Evolutionary conservation across 1,140 invertebrate species (phyloP), one percentile per base, ranked within the genome.

Genomic region (Geopemphigus sp.): DNA sequence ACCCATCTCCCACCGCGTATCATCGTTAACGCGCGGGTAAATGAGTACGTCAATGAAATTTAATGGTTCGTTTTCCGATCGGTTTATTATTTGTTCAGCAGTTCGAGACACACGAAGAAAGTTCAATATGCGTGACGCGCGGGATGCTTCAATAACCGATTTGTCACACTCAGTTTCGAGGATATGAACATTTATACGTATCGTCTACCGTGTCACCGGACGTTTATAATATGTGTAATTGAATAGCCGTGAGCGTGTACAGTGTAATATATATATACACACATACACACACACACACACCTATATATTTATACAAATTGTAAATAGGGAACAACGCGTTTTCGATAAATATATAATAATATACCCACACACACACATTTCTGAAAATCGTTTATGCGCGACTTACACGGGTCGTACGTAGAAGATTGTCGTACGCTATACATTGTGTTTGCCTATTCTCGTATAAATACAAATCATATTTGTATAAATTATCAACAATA

Each of bases 31-130:
- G 29, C 32, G 63, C 54, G 19, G 15, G 15, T 76, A 76, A n/a
- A 76, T 76, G 73, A 61, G 73, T 76, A 76, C 59, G 73, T 76
- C 73, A 76, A 76, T 59, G 73, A 47, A 24, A 76, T 76, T 76
- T 76, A 76, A 76, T 76, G 73, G 73, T 76, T 76, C 73, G 73
- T 76, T 76, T 76, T 76, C 73, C 73, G 73, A 76, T 76, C 73
- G 73, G 73, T 57, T 76, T 76, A 59, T 76, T 76, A 59, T 76
- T 76, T 76, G 73, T 56, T 76, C 73, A 59, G 26, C 73, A 57
- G 56, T 76, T 76, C 73, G 73, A 76, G 32, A 76, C 73, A 76
- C 73, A 61, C 32, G 14, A 68, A 68, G 54, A 76, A 76, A 76
- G 73, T 76, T 76, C 73, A 76, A 76, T 17, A n/a, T 39, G 53